These are phyloP conservation scores for Neolamprologus fasciatus DNA, from an alignment of 2,113 vertebrate species.

Conservation along the genomic window DNA sequence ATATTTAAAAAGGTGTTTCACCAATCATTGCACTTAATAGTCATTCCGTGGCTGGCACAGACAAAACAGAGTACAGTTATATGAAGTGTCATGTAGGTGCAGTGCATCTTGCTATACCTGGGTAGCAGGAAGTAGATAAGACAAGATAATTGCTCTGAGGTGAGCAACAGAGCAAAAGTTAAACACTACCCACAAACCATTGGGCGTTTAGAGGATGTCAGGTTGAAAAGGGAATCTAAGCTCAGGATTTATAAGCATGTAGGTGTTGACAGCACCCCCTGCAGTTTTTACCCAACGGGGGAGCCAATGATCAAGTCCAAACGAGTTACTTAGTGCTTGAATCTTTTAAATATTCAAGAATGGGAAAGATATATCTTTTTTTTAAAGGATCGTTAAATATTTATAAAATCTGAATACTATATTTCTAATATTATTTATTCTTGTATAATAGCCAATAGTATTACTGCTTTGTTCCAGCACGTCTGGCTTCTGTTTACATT, in stretches of 20 bases:
- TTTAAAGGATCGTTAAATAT: background rate
- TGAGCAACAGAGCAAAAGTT: background rate
- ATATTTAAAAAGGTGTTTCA: background rate
- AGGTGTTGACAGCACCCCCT: background rate
- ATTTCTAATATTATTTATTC: background rate
- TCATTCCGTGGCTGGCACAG: background rate
- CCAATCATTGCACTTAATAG: background rate
- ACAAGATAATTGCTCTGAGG: background rate
- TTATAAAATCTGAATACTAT: background rate
- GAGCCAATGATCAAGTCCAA: background rate
- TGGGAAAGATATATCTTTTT: background rate
- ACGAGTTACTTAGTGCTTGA: background rate
- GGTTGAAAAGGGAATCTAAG: background rate
- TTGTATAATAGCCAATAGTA: background rate
- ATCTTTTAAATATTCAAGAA: background rate
- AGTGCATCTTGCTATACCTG: background rate
- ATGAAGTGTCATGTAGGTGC: background rate
- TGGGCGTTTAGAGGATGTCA: background rate
- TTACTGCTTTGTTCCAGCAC: background rate
- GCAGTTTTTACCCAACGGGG: background rate
- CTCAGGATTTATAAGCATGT: background rate
- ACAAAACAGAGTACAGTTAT: background rate
- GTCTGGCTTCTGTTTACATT: background rate
- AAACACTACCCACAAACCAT: background rate
- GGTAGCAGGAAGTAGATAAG: background rate